Base-by-base conservation (phyloP, 2,113 vertebrate genomes). In the Oncorhynchus tshawytscha region DNA sequence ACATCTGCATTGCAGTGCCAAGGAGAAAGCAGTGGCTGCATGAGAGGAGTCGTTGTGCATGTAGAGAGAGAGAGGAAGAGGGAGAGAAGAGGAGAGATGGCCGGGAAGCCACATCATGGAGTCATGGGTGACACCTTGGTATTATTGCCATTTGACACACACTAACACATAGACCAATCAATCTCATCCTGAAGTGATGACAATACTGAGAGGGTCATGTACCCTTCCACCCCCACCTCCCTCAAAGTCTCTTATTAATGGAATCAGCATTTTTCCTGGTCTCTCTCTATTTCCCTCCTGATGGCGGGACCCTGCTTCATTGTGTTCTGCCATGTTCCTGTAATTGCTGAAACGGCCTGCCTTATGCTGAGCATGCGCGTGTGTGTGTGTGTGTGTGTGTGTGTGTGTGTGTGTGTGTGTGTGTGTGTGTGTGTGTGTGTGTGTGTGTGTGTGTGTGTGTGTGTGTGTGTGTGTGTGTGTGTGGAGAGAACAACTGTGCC, bases 271-370 rank as follows among this genome's bases (percentile, higher is more conserved):
- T 91, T 91, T 92, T 88, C 74, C 84, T 87, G 87, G 85, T 81
- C 85, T 92, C 90, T 90, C 88, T 91, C 90, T 90, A 91, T 92
- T 92, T 91, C 89, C 87, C 82, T 84, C 90, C 85, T 91, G 90
- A 91, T 90, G 87, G 84, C 73, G 73, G 16, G 60, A 81, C 84
- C 84, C 84, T 88, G 88, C 86, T 89, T 85, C 90, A 83, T 88
- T 90, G 85, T 91, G 72, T 82, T 76, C 0, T 84, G 88, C 88
- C 87, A 88, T 87, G 86, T 88, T 88, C 91, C 78, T 85, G 79
- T 88, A 91, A 85, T 85, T 84, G 88, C 86, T 79, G 79, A 83
- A 87, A 90, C 82, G 84, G 80, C 82, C 79, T 85, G 80, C 88
- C 89, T 92, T 90, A 93, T 91, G 89, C 89, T 91, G 91, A 90